Conservation (phyloP, 2,888 invertebrate genomes). For the Leptinotarsa rubiginosa region DNA sequence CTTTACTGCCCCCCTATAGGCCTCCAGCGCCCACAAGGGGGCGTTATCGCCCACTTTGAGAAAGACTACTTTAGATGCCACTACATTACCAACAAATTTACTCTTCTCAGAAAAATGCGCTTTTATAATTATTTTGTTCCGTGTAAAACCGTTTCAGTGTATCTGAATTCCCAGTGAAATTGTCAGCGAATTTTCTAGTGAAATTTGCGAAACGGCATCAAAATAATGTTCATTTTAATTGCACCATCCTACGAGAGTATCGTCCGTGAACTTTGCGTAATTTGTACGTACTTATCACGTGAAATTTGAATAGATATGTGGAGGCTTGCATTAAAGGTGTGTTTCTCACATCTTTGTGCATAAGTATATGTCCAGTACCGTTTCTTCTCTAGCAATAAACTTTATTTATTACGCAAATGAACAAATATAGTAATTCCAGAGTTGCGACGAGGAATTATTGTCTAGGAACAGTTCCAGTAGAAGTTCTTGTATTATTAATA, state of each 20-base stretch:
- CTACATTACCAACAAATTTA: too few species aligned
- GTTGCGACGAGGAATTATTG: neutral
- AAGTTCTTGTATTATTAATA: too few species aligned
- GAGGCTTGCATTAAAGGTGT: conserved; percentile 25
- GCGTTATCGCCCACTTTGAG: too few species aligned
- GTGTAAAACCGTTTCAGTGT: too few species aligned
- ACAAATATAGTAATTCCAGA: conserved; percentile 25
- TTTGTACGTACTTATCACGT: conserved; percentile 25
- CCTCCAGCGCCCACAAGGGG: too few species aligned
- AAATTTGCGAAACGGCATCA: neutral
- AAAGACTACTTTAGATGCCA: too few species aligned
- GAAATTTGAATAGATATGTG: conserved; percentile 28
- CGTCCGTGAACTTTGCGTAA: conserved; percentile 17
- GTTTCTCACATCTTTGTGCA: conserved; percentile 26
- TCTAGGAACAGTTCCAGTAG: neutral
- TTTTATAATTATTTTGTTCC: too few species aligned
- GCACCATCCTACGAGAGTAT: conserved; percentile 13
- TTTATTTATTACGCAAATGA: conserved; percentile 24
- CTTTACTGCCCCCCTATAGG: too few species aligned
- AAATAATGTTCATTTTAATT: neutral
- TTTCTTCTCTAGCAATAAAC: conserved; percentile 23
- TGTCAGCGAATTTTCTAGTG: neutral
- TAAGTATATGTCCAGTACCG: conserved; percentile 24
- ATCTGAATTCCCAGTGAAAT: neutral
- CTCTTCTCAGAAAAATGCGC: too few species aligned